Base-by-base conservation (phyloP, 1,140 invertebrate genomes). In the Sitophilus oryzae region DNA sequence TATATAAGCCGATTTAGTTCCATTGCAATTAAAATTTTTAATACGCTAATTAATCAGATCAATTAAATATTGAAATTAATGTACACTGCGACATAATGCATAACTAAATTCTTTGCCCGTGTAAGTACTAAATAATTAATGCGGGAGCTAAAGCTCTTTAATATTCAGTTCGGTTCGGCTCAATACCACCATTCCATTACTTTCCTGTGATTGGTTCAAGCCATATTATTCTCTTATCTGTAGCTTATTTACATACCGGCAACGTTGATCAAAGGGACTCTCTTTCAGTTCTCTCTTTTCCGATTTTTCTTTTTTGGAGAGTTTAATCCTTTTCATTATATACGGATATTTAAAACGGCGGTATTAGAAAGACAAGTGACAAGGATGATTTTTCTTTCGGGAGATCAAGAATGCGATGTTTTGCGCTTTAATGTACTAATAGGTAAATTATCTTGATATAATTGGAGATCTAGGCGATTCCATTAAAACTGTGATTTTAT, bases 161-260 rank as follows among this genome's bases (percentile, higher is more conserved):
- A 30, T 30, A 30, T 30, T 56, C 57, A 48, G 42, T 58, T 37
- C 40, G 50, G 58, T 64, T 67, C 62, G 61, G 62, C 60, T 60
- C 61, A 37, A 62, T 61, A 60, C 59, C 60, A 58, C 57, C 63
- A 61, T 63, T 65, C 65, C 65, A 67, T 67, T 67, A 67, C 63
- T 62, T 59, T 62, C 56, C 65, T 64, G 57, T 56, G 65, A 67
- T 67, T 67, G 65, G 65, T 59, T 65, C 25, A 11, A 57, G 45
- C 46, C 46, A 54, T 55, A 64, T 61, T 67, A 59, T 60, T 62
- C 63, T 66, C 65, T 67, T 67, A 67, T 67, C 63, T 67, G 54
- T 56, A 59, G 63, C 63, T 63, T 66, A 65, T 66, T 66, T 66
- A 56, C 63, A 62, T 62, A 59, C 55, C 25, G 50, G 47, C 44